Evolutionary conservation across 1,140 invertebrate genomes (phyloP), one percentile per base, ranked within the genome.

Genomic region (Tenebrio molitor): DNA sequence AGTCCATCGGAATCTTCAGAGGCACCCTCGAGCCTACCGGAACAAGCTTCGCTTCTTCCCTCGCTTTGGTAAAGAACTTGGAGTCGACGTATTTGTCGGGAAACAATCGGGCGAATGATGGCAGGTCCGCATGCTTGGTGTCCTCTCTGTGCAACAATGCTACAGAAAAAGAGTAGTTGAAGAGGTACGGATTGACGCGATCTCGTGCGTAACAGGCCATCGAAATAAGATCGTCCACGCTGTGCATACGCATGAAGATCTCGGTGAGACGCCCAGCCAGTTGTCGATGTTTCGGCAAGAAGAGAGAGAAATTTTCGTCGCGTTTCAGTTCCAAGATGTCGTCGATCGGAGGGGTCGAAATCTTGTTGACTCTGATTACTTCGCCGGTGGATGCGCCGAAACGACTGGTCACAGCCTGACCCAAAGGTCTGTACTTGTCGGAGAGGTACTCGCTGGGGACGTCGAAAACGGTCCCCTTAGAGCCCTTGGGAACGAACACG

Each of bases 41-140:
- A 3, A 91, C 89, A 4, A 92, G 84, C 8, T 87, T 90, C 1
- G 89, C 86, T 82, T 91, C 89, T 79, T 93, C 91, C 14, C 90
- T 85, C 0, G 91, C 89, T 29, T 86, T 81, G 0, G 86, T 79
- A 80, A 94, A 91, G 1, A 93, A 87, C 44, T 88, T 87, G 4
- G 90, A 88, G 76, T 93, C 92, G 74, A 94, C 84, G 80, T 89
- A 94, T 77, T 93, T 92, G 67, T 93, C 92, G 1, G 93, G 93
- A 78, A 94, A 94, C 10, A 89, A 85, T 77, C 92, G 89, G 33
- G 87, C 85, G 39, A 93, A 87, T 0, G 89, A 88, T 1, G 93
- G 92, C 62, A 94, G 79, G 53, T 88, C 87, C 1, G 93, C 69
- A 63, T 90, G 85, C 78, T 90, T 90, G 0, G 92, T 94, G 76